These are phyloP conservation scores for Chionodraco myersi DNA, from an alignment of 2,113 vertebrate genomes.

Conservation along the genomic window DNA sequence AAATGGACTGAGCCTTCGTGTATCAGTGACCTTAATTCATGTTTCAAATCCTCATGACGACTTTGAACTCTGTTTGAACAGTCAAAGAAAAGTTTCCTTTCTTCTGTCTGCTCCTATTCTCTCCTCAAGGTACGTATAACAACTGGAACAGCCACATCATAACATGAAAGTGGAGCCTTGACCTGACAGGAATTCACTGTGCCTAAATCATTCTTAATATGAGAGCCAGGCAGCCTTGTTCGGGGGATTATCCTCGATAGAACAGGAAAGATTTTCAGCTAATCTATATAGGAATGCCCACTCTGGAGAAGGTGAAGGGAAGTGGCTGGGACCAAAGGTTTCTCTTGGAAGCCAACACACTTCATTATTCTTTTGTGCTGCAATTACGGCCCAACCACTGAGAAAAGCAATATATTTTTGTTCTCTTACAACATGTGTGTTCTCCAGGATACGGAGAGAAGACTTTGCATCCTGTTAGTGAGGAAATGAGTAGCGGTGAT, in stretches of 20 bases:
- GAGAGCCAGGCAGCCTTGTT: conserved; percentile 65
- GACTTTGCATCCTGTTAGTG: conserved; percentile 1
- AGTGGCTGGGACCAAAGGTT: conserved; percentile 72
- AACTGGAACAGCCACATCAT: conserved; percentile 70
- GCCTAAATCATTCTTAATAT: conserved; percentile 78
- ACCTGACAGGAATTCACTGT: conserved; percentile 75
- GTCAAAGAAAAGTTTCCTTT: conserved; percentile 38
- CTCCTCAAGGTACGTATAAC: conserved; percentile 43
- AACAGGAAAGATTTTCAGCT: conserved; percentile 84
- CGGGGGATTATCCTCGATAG: conserved; percentile 78
- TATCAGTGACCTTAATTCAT: conserved; percentile 69
- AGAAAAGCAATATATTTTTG: conserved; percentile 46
- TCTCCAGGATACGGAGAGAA: conserved; percentile 8
- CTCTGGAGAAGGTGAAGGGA: conserved; percentile 75
- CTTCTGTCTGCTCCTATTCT: conserved; percentile 55
- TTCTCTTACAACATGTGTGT: conserved; percentile 23
- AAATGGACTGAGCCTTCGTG: conserved; percentile 39
- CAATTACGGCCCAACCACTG: conserved; percentile 49
- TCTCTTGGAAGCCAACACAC: conserved; percentile 58
- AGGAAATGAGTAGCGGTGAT: not conserved
- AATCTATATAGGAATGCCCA: conserved; percentile 84
- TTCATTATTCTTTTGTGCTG: conserved; percentile 63
- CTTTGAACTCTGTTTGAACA: conserved; percentile 74
- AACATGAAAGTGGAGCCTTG: conserved; percentile 68
- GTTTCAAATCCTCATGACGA: conserved; percentile 63